A percentile compares a stretch with the other conserved stretches of the same genome.
Evolutionary conservation across 2,113 vertebrate genomes (phyloP).

Genomic region (Chlorocebus sabaeus): DNA sequence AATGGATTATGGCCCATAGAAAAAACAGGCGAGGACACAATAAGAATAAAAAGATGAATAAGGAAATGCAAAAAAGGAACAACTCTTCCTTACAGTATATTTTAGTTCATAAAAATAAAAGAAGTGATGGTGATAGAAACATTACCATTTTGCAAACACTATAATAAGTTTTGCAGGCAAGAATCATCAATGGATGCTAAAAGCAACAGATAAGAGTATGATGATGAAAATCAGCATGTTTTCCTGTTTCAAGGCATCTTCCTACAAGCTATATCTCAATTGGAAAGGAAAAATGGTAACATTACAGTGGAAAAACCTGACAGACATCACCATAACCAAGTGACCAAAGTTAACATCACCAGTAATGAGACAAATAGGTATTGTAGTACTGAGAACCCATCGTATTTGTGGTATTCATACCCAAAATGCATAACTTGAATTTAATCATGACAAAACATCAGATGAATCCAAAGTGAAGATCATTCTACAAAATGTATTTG

Average conservation of each 20-base stretch:
- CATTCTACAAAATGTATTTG: neutral
- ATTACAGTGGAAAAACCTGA: neutral
- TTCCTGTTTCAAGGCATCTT: neutral
- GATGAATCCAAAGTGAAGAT: neutral
- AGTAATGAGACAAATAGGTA: neutral
- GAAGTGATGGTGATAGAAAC: neutral
- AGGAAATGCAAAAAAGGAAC: neutral
- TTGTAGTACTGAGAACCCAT: neutral
- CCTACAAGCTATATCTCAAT: neutral
- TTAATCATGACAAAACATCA: neutral
- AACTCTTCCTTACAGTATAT: neutral
- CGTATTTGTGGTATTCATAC: neutral
- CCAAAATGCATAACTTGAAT: neutral
- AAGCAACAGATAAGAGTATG: neutral
- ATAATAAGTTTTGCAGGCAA: neutral
- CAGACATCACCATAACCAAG: neutral
- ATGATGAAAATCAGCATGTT: neutral
- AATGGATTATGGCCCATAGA: neutral
- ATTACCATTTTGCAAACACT: neutral
- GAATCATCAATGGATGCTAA: neutral
- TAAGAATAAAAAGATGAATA: neutral
- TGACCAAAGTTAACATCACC: neutral
- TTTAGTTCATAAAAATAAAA: neutral
- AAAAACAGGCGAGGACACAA: neutral
- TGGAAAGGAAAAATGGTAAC: neutral